Percentiles rank a stretch among this genome's conserved stretches.
These are phyloP conservation scores for Vombatus ursinus DNA, from an alignment of 2,113 vertebrate species.

Conservation along the genomic window DNA sequence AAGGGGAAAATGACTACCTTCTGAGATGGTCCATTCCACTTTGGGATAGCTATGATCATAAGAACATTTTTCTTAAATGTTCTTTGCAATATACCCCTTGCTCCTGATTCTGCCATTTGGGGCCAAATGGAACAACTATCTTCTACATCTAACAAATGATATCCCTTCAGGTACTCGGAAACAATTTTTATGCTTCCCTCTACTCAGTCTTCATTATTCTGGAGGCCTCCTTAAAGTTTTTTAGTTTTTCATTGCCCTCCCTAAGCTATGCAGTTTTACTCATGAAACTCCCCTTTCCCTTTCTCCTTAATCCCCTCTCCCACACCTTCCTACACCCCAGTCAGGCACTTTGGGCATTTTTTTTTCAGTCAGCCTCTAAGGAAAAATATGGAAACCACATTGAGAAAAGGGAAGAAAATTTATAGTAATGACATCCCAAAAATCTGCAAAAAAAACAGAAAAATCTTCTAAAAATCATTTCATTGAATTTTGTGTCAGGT, in stretches of 20 bases:
- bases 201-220: not conserved
- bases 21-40: not conserved
- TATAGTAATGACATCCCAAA: too few species aligned
- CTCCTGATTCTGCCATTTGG: not conserved
- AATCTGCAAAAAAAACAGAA: too few species aligned
- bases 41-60: not conserved
- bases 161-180: not conserved
- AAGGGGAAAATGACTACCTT: not conserved
- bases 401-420: too few species aligned
- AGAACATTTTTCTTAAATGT: not conserved
- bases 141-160: not conserved
- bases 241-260: not conserved
- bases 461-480: too few species aligned
- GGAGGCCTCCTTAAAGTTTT: not conserved
- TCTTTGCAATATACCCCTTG: not conserved
- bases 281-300: not conserved
- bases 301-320: not conserved
- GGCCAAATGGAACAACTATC: not conserved
- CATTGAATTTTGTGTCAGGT: too few species aligned
- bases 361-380: not conserved
- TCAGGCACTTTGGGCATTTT: not conserved
- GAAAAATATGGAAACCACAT: not conserved
- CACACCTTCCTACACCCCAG: not conserved
- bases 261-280: not conserved
- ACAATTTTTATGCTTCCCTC: not conserved